Evolutionary conservation across 2,888 invertebrate species (phyloP), one percentile per base, ranked within the genome.

Genomic region (Liopterus haemorrhoidalis): DNA sequence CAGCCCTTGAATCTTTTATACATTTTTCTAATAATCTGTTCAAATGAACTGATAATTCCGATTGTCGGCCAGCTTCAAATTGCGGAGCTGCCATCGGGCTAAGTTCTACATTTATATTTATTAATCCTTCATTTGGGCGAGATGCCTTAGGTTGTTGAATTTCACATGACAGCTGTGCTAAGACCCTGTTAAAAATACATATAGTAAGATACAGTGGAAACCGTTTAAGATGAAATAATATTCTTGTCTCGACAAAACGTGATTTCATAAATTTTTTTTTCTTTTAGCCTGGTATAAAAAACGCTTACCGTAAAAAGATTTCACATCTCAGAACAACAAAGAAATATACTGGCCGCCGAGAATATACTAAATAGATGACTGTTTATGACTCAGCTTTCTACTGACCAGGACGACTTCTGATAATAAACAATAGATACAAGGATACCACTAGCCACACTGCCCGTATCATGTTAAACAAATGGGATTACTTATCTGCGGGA

Each of bases 111-210:
- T 92, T 91, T 22, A 95, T 78, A 58, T 78, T 79, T 11, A 96
- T 63, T 50, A 85, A 77, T 1, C 95, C 95, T 67, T 96, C 95
- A 62, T 86, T 89, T 1, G 93, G 90, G 28, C 93, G 72, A 1
- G 86, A 81, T 22, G 83, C 76, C 66, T 88, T 88, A 0, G 95
- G 94, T 53, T 80, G 78, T 38, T 82, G 82, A 21, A 96, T 78
- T 68, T 92, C 90, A 69, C 91, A 89, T 4, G 88, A 85, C 3
- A 91, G 88, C 70, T 92, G 89, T 0, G 89, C 85, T 54, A 93
- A 65, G 14, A 88, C 87, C 64, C 90, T 90, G 51, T 22, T 54
- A 59, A 41, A 30, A 12, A 30, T 15, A 28, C 28, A 27, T 25
- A 41, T 22, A 19, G n/a, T n/a, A n/a, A n/a, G n/a, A n/a, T n/a